phyloP scores from a whole-genome alignment of 2,113 vertebrate species.

The Syngnathus typhle region DNA sequence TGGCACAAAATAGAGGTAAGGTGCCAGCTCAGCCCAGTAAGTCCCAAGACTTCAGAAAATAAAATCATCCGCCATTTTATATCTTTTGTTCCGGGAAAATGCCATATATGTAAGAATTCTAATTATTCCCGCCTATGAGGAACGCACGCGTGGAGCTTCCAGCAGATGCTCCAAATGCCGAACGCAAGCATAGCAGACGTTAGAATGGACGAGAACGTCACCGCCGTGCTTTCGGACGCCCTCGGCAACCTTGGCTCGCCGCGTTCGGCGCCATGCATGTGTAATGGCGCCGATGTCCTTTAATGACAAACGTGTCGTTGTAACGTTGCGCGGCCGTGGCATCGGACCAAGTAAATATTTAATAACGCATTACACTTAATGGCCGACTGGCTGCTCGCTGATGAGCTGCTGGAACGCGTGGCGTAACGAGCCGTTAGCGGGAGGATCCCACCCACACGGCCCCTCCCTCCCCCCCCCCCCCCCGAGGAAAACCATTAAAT shows the following conservation, averaged over 20 bases:
- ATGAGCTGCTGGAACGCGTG: conserved; percentile 39
- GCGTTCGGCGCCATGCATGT: conserved; percentile 20
- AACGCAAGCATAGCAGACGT: not conserved
- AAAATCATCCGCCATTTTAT: no score
- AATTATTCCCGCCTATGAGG: no score
- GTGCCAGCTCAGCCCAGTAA: no score
- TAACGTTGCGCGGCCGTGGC: conserved; percentile 49
- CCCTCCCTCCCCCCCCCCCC: not conserved
- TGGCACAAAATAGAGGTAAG: no score
- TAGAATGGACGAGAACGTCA: no score
- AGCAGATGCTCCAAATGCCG: not conserved
- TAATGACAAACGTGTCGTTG: conserved; percentile 49
- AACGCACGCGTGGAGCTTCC: not conserved
- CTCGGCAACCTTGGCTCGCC: conserved; percentile 5
- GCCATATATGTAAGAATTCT: no score
- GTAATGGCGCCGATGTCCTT: conserved; percentile 35
- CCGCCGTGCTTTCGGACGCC: not conserved
- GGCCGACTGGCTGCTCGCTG: conserved; percentile 54
- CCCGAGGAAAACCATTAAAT: conserved; percentile 54
- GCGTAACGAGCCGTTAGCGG: conserved; percentile 50
- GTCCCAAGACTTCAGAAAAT: no score
- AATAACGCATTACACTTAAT: conserved; percentile 58
- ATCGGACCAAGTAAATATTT: conserved; percentile 61
- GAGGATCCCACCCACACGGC: conserved; percentile 13
- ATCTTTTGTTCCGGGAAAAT: no score